Base-by-base conservation (phyloP, 2,797 vertebrate genomes). In the Limosa lapponica region DNA sequence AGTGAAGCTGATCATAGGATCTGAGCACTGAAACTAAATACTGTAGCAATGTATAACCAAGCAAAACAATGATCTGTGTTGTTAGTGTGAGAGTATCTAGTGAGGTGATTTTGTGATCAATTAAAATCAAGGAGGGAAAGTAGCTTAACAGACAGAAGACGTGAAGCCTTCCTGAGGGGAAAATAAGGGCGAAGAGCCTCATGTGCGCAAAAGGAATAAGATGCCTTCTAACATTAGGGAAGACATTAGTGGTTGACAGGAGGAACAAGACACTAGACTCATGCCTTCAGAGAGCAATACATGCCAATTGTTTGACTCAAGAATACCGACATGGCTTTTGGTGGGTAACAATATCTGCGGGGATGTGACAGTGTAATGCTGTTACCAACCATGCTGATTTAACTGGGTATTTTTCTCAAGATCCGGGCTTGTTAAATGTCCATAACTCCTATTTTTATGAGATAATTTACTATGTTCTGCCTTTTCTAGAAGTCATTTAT, bases 401-500 rank as follows among this genome's bases (percentile, higher is more conserved):
- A 80, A 80, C 34, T 25, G 32, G 10, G 3, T n/a, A 22, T 77
- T 90, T 87, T 95, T 61, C 49, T 73, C 52, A 87, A 54, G 61
- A 85, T 89, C 19, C 27, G 41, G 49, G 49, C 64, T 67, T 72
- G 65, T 54, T 92, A 75, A 61, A 64, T 82, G 14, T 36, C n/a
- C 11, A 1, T 46, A 67, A 65, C 16, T 74, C 24, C 27, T 90
- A 4, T 39, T 79, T 92, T 94, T 30, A 41, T 93, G 44, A 30
- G 16, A 67, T 44, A 37, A 77, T 89, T 66, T 89, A 80, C 41
- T 65, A 13, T 39, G 18, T 7, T 82, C 55, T 93, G 69, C 19
- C 24, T 83, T 91, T 95, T 88, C 41, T 65, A 54, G 57, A 67
- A 78, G n/a, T 62, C 10, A 58, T 87, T 91, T 82, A 54, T 94